Percentiles rank a stretch among this genome's conserved stretches.
These are phyloP conservation scores for Hippocampus kuda DNA, from an alignment of 2,797 vertebrate species.

Conservation along the genomic window DNA sequence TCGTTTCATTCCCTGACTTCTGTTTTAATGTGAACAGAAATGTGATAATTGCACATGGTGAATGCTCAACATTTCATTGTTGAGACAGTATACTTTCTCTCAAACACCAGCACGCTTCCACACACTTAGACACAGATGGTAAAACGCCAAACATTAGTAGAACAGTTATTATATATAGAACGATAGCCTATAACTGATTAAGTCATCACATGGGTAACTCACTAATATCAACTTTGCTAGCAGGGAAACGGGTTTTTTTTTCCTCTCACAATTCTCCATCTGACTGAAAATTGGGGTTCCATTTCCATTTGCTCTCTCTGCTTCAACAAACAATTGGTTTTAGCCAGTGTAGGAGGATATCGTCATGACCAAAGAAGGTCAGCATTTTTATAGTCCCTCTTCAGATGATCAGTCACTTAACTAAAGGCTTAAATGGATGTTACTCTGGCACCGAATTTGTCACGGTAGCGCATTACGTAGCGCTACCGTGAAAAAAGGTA, in stretches of 20 bases:
- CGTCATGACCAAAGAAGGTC: slow-evolving; percentile 18
- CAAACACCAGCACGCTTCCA: no score
- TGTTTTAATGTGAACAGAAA: no score
- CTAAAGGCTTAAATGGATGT: slow-evolving; percentile 2
- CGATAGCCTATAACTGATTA: neutral
- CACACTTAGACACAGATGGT: neutral
- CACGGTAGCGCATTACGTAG: slow-evolving; percentile 9
- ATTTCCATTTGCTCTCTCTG: slow-evolving; percentile 6
- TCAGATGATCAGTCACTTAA: slow-evolving; percentile 23
- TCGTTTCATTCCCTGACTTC: no score
- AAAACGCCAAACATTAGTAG: neutral
- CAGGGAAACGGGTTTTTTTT: no score
- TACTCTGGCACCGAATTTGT: slow-evolving; percentile 10
- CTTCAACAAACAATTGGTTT: slow-evolving; percentile 30
- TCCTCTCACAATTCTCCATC: no score
- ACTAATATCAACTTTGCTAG: neutral
- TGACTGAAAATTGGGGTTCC: neutral
- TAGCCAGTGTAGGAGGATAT: slow-evolving; percentile 23
- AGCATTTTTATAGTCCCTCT: slow-evolving; percentile 14
- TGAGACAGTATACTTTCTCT: no score
- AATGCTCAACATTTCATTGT: no score
- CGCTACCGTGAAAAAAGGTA: neutral
- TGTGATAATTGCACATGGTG: no score
- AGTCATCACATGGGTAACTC: neutral
- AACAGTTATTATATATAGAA: neutral